phyloP scores from a whole-genome alignment of 2,113 vertebrate species.

The Alectura lathami region DNA sequence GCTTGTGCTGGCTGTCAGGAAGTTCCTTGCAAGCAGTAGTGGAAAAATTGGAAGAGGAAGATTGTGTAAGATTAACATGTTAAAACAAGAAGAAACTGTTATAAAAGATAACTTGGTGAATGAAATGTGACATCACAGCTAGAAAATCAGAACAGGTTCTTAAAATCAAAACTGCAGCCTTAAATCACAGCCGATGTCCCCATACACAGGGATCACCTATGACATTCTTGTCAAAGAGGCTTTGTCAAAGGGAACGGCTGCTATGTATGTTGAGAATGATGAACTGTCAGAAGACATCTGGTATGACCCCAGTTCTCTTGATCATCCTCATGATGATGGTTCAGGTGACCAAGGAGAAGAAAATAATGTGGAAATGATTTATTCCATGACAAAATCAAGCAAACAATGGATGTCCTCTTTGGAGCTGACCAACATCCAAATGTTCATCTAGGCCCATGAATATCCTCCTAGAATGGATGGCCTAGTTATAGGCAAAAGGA shows the following conservation, averaged over 20 bases:
- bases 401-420: background rate
- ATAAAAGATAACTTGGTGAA: background rate
- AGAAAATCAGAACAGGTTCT: background rate
- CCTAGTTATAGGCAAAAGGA: background rate
- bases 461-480: background rate
- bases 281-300: background rate
- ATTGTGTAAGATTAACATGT: background rate
- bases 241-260: background rate
- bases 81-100: background rate
- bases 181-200: background rate
- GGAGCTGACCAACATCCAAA: background rate
- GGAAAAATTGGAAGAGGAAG: background rate
- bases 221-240: background rate
- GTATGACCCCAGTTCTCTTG: background rate
- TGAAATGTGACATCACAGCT: background rate
- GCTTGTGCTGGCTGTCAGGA: background rate
- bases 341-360: background rate
- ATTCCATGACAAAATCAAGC: background rate
- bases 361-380: background rate
- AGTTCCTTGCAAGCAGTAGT: background rate
- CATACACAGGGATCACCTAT: background rate
- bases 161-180: background rate
- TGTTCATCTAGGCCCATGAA: background rate
- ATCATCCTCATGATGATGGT: background rate
- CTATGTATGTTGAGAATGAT: rapidly evolving